Conservation (phyloP, 2,113 vertebrate genomes). For the Podarcis muralis region DNA sequence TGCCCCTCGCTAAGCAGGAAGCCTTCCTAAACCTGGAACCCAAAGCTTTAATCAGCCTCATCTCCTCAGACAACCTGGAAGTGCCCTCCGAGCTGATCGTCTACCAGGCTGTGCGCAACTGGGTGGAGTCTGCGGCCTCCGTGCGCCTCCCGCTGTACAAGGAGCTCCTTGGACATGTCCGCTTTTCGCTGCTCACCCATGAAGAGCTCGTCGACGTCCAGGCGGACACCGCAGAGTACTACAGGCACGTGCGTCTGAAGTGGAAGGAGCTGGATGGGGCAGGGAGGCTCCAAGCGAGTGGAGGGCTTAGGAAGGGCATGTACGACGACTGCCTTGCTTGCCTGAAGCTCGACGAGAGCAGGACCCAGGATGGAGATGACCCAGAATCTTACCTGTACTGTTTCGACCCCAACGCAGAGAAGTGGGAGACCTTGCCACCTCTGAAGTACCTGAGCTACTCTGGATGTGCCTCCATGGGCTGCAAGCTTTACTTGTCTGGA, state of each 20-base stretch:
- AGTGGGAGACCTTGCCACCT: constrained; percentile 81
- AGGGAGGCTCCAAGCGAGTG: constrained; percentile 72
- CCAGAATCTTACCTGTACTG: constrained; percentile 78
- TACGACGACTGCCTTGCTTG: constrained; percentile 84
- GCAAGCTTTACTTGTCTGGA: constrained; percentile 80
- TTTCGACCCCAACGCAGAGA: constrained; percentile 82
- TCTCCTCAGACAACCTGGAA: constrained; percentile 80
- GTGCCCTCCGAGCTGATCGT: constrained; percentile 81
- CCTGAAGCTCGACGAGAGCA: constrained; percentile 78
- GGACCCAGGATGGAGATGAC: constrained; percentile 67
- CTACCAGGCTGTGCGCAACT: constrained; percentile 80
- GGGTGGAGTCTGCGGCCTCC: constrained; percentile 78
- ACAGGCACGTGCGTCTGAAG: constrained; percentile 61
- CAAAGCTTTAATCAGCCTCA: constrained; percentile 77
- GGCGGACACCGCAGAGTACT: constrained; percentile 24
- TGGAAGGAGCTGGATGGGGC: constrained; percentile 75
- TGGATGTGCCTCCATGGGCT: constrained; percentile 76
- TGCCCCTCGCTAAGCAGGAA: constrained; percentile 77
- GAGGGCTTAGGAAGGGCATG: constrained; percentile 82
- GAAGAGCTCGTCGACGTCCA: constrained; percentile 66
- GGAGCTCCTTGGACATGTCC: constrained; percentile 76
- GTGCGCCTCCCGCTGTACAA: constrained; percentile 79
- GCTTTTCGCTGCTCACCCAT: constrained; percentile 77
- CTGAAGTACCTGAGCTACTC: constrained; percentile 79
- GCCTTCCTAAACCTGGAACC: constrained; percentile 82